Evolutionary conservation across 2,113 vertebrate species (phyloP).

Genomic region (Tragulus kanchil): DNA sequence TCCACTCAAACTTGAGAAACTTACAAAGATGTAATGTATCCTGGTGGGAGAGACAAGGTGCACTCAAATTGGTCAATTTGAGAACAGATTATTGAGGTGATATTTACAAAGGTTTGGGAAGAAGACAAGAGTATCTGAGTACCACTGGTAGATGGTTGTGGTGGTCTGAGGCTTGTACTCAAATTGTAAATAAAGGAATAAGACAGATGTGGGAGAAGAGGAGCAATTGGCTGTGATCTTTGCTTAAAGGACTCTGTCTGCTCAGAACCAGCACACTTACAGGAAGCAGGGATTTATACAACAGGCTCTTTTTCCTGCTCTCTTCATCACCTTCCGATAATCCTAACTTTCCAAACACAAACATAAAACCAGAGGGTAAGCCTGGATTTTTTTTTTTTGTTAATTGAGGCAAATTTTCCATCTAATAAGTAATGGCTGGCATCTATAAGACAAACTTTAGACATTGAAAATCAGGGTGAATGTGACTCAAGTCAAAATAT

Average conservation of each 20-base stretch:
- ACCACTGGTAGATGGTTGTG: rapidly evolving
- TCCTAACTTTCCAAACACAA: not conserved
- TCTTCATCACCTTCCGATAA: not conserved
- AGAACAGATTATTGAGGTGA: not conserved
- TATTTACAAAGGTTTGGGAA: not conserved
- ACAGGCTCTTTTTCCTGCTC: not conserved
- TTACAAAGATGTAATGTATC: not conserved
- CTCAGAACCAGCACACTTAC: not conserved
- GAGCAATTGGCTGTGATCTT: not conserved
- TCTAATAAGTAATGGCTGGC: not conserved
- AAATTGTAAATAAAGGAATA: not conserved
- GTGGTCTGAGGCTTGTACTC: not conserved
- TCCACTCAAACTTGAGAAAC: not conserved
- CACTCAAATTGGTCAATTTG: not conserved
- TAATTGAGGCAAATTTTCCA: not conserved
- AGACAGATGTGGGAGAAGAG: no score
- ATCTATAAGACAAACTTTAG: not conserved
- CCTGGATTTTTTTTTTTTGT: not conserved
- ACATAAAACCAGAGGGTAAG: not conserved
- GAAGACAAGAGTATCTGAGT: no score
- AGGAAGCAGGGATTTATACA: not conserved
- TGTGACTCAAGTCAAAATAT: not conserved
- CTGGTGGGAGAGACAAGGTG: not conserved
- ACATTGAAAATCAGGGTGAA: no score
- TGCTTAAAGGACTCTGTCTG: not conserved